Evolutionary conservation across 2,113 vertebrate genomes (phyloP), one percentile per base, ranked within the genome.

Genomic region (Thomomys bottae): DNA sequence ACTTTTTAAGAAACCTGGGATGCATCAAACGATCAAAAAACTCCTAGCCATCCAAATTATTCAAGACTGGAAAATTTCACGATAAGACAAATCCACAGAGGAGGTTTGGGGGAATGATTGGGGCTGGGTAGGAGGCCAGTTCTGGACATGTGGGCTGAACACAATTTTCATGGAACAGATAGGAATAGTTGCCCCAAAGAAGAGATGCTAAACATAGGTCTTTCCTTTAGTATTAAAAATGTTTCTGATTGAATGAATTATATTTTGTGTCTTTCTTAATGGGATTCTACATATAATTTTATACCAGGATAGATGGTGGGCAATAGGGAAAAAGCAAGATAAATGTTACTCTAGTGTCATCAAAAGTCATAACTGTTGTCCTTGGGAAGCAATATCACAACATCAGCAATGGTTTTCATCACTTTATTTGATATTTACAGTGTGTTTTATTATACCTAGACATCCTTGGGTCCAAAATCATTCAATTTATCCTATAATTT

Each of bases 11-110:
- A 93, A 85, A 90, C 77, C 77, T 81, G 45, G 54, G 64, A 90
- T 88, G 84, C 4, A 49, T 32, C 80, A 40, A 20, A 85, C 87
- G 93, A n/a, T 49, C 71, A 87, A 87, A 78, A 42, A 89, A 54
- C 64, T 95, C 4, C 5, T 63, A 67, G 38, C 21, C 30, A 78
- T 49, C 71, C n/a, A 93, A 63, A 94, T 8, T 45, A 71, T 61
- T 86, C 17, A 88, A 57, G 11, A 36, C 64, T 85, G 75, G 30
- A 87, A 86, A 77, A 18, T 72, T 92, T 71, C 23, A 83, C 81
- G 80, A 36, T 21, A 30, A 18, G 45, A 70, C 18, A 76, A 88
- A 9, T 26, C 5, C 15, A 30, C 0, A 7, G 7, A 78, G 24
- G 23, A 82, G 5, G 8, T 8, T 49, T 82, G 70, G 4, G 14